These are phyloP conservation scores for Acanthosepion lycidas DNA, from an alignment of 2,888 invertebrate genomes.

Conservation along the genomic window DNA sequence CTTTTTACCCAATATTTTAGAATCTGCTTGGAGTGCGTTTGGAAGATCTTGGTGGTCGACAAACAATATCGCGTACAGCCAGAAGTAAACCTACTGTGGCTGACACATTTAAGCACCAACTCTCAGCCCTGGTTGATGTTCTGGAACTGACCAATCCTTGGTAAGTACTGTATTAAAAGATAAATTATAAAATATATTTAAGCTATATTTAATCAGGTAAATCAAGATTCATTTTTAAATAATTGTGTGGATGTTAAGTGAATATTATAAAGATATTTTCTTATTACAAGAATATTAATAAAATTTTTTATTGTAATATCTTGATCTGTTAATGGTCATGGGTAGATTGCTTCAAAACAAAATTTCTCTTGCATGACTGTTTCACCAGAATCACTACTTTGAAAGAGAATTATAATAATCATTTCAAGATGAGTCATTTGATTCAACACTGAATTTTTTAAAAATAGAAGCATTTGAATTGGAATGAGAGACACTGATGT, in stretches of 20 bases:
- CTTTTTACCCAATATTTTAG: slow-evolving; percentile 52
- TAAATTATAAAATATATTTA: background rate
- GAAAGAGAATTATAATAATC: too few relatives aligned
- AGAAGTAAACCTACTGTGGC: slow-evolving; percentile 69
- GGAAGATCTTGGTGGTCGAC: slow-evolving; percentile 65
- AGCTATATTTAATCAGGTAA: too few relatives aligned
- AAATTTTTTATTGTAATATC: background rate
- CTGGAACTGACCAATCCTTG: slow-evolving; percentile 68
- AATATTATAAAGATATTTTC: background rate
- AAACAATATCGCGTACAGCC: slow-evolving; percentile 66
- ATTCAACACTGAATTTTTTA: too few relatives aligned
- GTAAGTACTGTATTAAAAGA: slow-evolving; percentile 52
- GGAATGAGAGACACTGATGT: too few relatives aligned
- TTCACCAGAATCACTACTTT: too few relatives aligned
- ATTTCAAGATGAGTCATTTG: too few relatives aligned
- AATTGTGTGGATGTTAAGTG: too few relatives aligned
- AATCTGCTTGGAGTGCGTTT: slow-evolving; percentile 68
- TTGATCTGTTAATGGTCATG: background rate
- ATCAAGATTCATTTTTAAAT: too few relatives aligned
- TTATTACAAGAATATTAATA: background rate
- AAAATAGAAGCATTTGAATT: too few relatives aligned
- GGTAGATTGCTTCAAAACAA: background rate
- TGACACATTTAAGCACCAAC: slow-evolving; percentile 71
- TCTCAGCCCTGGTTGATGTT: slow-evolving; percentile 70
- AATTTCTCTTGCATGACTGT: too few relatives aligned